Evolutionary conservation across 2,113 vertebrate genomes (phyloP).

Genomic region (Anser cygnoides): DNA sequence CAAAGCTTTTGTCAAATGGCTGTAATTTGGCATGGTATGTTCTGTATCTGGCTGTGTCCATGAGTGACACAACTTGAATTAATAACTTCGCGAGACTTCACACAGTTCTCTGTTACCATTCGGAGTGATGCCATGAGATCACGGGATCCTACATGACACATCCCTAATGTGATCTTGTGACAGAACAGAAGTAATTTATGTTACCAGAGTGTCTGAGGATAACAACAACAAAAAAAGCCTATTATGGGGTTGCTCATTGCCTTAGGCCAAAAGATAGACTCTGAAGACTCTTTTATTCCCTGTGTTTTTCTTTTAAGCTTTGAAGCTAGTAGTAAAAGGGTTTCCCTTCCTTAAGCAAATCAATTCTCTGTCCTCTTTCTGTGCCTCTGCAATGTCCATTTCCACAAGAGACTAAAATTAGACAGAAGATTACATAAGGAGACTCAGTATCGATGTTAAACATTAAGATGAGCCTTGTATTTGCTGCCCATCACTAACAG

Average conservation of each 20-base stretch:
- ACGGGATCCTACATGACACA: constrained; percentile 24
- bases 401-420: constrained; percentile 16
- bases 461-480: neutral
- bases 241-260: constrained; percentile 37
- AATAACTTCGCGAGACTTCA: neutral
- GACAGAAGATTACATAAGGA: neutral
- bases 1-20: neutral
- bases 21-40: neutral
- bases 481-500: neutral
- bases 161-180: constrained; percentile 39
- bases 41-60: neutral
- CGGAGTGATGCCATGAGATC: neutral
- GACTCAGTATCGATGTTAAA: neutral
- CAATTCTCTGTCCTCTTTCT: neutral
- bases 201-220: neutral
- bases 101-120: neutral
- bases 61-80: neutral
- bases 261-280: constrained; percentile 46
- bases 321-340: constrained; percentile 18
- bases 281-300: constrained; percentile 56
- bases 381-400: neutral
- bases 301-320: constrained; percentile 45
- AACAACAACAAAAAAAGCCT: neutral
- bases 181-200: constrained; percentile 49
- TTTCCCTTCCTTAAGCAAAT: constrained; percentile 9